phyloP scores from a whole-genome alignment of 2,113 vertebrate species.

The human region DNA sequence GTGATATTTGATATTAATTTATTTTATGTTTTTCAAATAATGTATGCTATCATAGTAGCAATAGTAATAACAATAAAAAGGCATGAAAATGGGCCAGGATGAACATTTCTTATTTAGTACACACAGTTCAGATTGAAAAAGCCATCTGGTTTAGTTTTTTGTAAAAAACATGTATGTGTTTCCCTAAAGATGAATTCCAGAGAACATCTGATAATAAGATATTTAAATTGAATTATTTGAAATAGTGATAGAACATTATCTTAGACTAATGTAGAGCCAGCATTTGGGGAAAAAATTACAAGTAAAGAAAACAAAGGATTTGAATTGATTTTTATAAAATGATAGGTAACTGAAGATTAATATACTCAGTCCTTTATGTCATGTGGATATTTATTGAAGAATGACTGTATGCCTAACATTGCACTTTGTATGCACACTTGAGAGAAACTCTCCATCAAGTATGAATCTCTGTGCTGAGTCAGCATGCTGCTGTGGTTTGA shows the following conservation, averaged over 20 bases:
- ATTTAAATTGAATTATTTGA: conserved; percentile 27
- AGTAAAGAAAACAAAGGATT: conserved; percentile 1
- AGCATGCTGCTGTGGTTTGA: conserved; percentile 36
- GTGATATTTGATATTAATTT: not conserved
- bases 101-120: not conserved
- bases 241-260: not conserved
- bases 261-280: not conserved
- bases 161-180: not conserved
- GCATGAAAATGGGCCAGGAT: not conserved
- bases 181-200: not conserved
- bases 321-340: conserved; percentile 27
- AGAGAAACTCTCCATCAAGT: conserved; percentile 51
- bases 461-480: conserved; percentile 56
- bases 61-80: not conserved
- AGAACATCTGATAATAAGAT: not conserved
- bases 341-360: conserved; percentile 6
- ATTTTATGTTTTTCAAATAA: not conserved
- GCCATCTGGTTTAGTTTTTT: not conserved
- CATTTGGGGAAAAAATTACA: not conserved
- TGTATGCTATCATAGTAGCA: not conserved
- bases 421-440: conserved; percentile 21
- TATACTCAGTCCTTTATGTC: not conserved
- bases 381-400: not conserved
- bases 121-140: not conserved
- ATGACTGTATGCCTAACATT: not conserved